A percentile compares a stretch with the other conserved stretches of the same genome.
Evolutionary conservation across 2,888 invertebrate species (phyloP).

Genomic region (Ptychoptera contaminata): DNA sequence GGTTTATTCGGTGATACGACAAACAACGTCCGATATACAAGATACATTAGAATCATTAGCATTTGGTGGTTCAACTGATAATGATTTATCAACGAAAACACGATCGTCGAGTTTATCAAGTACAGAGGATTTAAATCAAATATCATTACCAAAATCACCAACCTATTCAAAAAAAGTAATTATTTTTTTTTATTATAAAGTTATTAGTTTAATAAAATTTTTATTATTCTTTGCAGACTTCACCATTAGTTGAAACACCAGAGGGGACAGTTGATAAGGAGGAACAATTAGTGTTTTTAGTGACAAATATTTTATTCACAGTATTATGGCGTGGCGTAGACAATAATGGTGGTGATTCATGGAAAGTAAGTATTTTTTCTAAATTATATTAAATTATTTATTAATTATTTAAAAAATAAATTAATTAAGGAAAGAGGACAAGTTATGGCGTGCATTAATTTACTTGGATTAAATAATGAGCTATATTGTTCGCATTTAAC

Average conservation of each 20-base stretch:
- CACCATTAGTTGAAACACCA: neutral
- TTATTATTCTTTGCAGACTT: neutral
- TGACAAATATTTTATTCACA: slow-evolving; percentile 39
- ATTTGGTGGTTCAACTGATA: slow-evolving; percentile 16
- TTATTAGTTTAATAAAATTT: too few relatives aligned
- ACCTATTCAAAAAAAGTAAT: slow-evolving; percentile 16
- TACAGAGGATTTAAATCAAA: slow-evolving; percentile 9
- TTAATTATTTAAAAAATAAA: slow-evolving; percentile 6
- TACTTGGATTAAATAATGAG: slow-evolving; percentile 38
- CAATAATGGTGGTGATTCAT: slow-evolving; percentile 36
- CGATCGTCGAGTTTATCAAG: slow-evolving; percentile 20
- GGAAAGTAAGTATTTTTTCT: slow-evolving; percentile 30
- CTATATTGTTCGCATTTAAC: slow-evolving; percentile 38
- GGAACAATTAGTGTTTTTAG: slow-evolving; percentile 40
- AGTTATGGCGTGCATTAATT: slow-evolving; percentile 41
- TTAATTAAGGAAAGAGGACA: slow-evolving; percentile 35
- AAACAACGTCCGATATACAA: slow-evolving; percentile 32
- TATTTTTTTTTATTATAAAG: too few relatives aligned
- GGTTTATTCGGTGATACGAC: slow-evolving; percentile 33
- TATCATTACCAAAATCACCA: slow-evolving; percentile 5
- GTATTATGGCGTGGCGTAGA: slow-evolving; percentile 44
- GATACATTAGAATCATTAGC: slow-evolving; percentile 29
- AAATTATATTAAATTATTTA: slow-evolving; percentile 3
- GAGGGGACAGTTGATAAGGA: slow-evolving; percentile 26
- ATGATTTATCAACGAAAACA: slow-evolving; percentile 9